Evolutionary conservation across 2,113 vertebrate genomes (phyloP).

Genomic region (Malurus melanocephalus): DNA sequence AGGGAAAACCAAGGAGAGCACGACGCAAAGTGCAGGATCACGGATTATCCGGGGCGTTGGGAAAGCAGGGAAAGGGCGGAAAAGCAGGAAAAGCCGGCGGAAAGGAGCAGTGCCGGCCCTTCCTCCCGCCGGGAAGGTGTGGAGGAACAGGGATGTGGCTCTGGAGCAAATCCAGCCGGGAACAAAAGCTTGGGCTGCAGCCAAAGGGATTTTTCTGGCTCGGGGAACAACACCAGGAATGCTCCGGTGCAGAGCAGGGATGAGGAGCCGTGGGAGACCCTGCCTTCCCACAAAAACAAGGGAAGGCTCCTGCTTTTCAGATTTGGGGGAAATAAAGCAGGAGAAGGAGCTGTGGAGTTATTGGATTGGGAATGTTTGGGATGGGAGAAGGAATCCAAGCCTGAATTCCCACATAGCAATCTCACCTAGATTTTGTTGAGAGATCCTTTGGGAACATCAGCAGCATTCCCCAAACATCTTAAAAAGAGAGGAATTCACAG

Average conservation of each 20-base stretch:
- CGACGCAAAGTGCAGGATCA: rapidly evolving
- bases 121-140: neutral
- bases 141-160: neutral
- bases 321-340: neutral
- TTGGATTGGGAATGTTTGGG: rapidly evolving
- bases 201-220: neutral
- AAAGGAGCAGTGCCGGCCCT: neutral
- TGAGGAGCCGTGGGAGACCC: rapidly evolving
- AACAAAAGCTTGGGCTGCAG: neutral
- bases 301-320: neutral
- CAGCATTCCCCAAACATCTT: neutral
- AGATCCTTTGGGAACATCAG: neutral
- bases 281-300: rapidly evolving
- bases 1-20: rapidly evolving
- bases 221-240: rapidly evolving
- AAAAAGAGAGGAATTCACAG: neutral
- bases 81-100: neutral
- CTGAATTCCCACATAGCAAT: rapidly evolving
- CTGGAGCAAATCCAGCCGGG: neutral
- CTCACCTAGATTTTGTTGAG: neutral
- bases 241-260: neutral
- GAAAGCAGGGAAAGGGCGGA: neutral
- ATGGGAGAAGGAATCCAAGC: neutral
- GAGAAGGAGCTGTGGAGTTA: rapidly evolving
- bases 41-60: rapidly evolving